These are phyloP conservation scores for Tholera decimalis DNA, from an alignment of 2,888 invertebrate species.

Conservation along the genomic window DNA sequence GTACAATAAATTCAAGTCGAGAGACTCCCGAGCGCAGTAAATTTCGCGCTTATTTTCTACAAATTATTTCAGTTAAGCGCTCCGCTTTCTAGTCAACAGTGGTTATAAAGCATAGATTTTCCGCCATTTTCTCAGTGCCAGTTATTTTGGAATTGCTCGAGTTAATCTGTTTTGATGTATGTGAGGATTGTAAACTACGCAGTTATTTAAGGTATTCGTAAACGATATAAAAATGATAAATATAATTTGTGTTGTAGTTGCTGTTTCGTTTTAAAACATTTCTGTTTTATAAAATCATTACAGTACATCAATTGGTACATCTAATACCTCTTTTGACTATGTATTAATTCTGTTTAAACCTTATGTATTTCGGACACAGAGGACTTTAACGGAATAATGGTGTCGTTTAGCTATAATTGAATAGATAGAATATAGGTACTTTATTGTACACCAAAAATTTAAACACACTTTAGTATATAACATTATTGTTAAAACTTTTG, in stretches of 20 bases:
- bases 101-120: conserved; percentile 58
- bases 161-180: conserved; percentile 60
- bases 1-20: conserved; percentile 85
- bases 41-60: conserved; percentile 84
- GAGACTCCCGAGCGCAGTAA: conserved; percentile 79
- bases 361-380: too few relatives aligned
- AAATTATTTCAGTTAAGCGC: conserved; percentile 83
- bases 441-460: too few relatives aligned
- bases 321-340: neutral
- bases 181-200: conserved; percentile 37
- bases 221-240: conserved; percentile 31
- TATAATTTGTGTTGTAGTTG: conserved; percentile 6
- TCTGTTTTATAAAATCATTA: neutral
- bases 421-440: too few relatives aligned
- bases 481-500: too few relatives aligned
- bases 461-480: too few relatives aligned
- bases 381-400: too few relatives aligned
- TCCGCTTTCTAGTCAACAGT: conserved; percentile 62
- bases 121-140: conserved; percentile 44
- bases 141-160: conserved; percentile 50
- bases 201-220: conserved; percentile 39
- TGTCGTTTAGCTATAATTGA: too few relatives aligned
- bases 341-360: neutral
- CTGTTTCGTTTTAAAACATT: neutral
- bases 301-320: neutral